Base-by-base conservation (phyloP, 1,140 invertebrate species). In the Scaptodrosophila lebanonensis region DNA sequence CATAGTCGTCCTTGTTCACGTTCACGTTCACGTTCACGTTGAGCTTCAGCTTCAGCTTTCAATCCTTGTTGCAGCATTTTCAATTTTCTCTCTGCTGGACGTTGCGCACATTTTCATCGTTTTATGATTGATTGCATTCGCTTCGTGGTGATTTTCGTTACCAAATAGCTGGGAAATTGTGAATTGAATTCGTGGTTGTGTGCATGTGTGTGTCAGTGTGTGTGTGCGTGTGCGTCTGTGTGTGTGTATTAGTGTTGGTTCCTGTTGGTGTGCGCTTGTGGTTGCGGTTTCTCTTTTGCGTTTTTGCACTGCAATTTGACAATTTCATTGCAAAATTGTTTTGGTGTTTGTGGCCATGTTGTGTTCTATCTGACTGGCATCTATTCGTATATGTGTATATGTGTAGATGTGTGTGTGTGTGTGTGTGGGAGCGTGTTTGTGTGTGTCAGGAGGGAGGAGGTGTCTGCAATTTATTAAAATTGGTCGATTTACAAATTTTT, bases 271-370 rank as follows among this genome's bases (percentile, higher is more conserved):
- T 61, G 69, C 43, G 63, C 54, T 69, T 79, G 72, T 54, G 73
- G 67, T 72, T 77, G 72, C 32, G 53, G 53, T 58, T 63, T 30
- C 32, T 71, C 72, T 77, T 56, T 60, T 79, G 72, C 72, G 72
- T 77, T 77, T 77, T 77, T 77, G 47, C 72, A 66, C 63, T 72
- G 72, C 73, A 77, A 77, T 77, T 77, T 77, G 72, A 77, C 72
- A 79, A 79, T 77, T 77, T 77, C 72, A 79, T 77, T 64, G 72
- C 73, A 73, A 77, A 79, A 77, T 77, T 77, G 72, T 79, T 77
- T 77, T 77, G 72, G 72, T 77, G 73, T 79, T 79, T 77, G 72
- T 68, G 72, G 72, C 67, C 56, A 38, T 72, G 68, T 60, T 47
- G 30, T 56, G 44, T 36, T 32, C 25, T 54, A 66, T 43, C 33